Base-by-base conservation (phyloP, 2,888 invertebrate species). In the Hydropsyche betteni region DNA sequence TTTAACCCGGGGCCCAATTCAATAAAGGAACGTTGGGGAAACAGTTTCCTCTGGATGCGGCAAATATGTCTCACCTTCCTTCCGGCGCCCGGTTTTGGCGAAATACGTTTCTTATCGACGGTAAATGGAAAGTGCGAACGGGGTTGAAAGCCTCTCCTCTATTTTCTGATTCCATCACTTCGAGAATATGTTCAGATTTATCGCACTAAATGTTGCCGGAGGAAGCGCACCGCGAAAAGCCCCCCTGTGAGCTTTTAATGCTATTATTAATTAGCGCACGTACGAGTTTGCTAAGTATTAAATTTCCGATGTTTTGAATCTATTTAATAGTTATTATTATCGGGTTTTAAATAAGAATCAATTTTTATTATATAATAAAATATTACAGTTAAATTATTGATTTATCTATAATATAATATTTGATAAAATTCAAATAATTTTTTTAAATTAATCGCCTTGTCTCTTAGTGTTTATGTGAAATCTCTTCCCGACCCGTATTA, bases 1-100 rank as follows among this genome's bases (percentile, higher is more conserved):
- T 69, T 69, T 69, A 44, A 50, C 50, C 24, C 10, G 64, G 6
- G 64, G 16, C 50, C 16, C 12, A 44, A 69, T 69, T 69, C 69
- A 69, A 69, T 69, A 36, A 69, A 50, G 50, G 50, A 4, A 14
- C 69, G 44, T 44, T 10, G 38, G 69, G 70, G 53, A 70, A 70
- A 53, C 52, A 53, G 52, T 70, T 16, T 7, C 53, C 52, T 4
- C 70, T 53, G 33, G 44, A 44, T 24, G 53, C 52, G 34, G 53
- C 64, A 36, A 70, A 70, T 70, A 70, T 70, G 70, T 70, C 53
- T 12, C 70, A 70, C 53, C 34, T 70, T 70, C 70, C 70, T 70
- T 70, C 70, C 70, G 70, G 52, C 70, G 51, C 70, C 52, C 16
- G 70, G 50, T 52, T 70, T 52, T 1, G 2, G 44, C 44, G 44